Evolutionary conservation across 2,113 vertebrate genomes (phyloP), one percentile per base, ranked within the genome.

Genomic region (Tachycineta bicolor): DNA sequence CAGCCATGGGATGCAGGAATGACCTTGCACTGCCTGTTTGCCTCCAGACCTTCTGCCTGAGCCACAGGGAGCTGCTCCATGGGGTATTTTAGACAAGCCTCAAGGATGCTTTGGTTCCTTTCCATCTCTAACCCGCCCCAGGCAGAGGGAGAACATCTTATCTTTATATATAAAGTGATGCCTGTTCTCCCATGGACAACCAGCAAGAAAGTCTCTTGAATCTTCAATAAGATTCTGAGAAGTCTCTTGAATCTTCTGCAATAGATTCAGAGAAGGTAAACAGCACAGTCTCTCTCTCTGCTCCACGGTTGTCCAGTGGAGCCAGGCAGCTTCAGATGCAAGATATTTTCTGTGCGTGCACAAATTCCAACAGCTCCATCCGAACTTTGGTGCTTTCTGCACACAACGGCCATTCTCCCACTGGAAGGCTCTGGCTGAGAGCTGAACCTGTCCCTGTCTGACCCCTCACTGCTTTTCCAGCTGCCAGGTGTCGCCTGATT

Each of bases 291-390:
- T 63, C 34, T 63, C 34, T 26, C 23, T 31, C 41, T 90, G 37
- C 24, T 75, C 34, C 63, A 25, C 15, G 8, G n/a, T 3, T 65
- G 49, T 74, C 19, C 65, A 20, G 67, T 5, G 44, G 34, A 68
- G 15, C 10, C 47, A n/a, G 43, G 31, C 23, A 83, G 12, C 31
- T 75, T 73, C 47, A 53, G 23, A 14, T 0, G 0, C 12, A 77
- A 80, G 71, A 60, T 37, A 11, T 4, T 16, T 5, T 22, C 20
- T 6, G 0, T 0, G 0, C 0, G 0, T 21, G 6, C 28, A 19
- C 2, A 17, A 8, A 81, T 89, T 70, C 44, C 52, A 50, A 10
- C 20, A 63, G 16, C 17, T 47, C 29, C n/a, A 39, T 10, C 53
- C 50, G 75, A 85, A 53, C 39, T 60, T 41, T 20, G 31, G 23